Evolutionary conservation across 2,113 vertebrate genomes (phyloP), one percentile per base, ranked within the genome.

Genomic region (Phalacrocorax pelagicus): DNA sequence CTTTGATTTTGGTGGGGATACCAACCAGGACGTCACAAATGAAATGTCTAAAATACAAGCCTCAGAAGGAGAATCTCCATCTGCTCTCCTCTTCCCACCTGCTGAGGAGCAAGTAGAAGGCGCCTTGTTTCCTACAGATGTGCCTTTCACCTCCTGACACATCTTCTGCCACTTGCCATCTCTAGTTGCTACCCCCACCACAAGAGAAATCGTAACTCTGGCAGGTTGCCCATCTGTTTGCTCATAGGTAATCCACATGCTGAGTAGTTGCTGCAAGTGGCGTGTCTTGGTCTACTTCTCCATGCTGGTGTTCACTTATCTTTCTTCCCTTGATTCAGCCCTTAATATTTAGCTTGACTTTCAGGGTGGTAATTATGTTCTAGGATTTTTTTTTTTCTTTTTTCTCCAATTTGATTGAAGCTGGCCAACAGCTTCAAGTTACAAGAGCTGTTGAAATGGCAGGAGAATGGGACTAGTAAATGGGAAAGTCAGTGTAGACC

Each of bases 31-130:
- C 59, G 47, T 30, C 15, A 79, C 29, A 51, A 38, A 83, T 55
- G 11, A 46, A 86, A 34, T 30, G 40, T 40, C 16, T 74, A 21
- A 73, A 69, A 38, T 27, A 11, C 0, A 0, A 52, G 30, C 15
- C 38, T 85, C 15, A 44, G 66, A 36, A 55, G 42, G 51, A 93
- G 11, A 15, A 51, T 75, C 52, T 86, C 30, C 18, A 34, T 38
- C 81, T 92, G 21, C n/a, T 79, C 6, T 77, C 38, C 11, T 13
- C 7, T 0, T 6, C 78, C 15, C 46, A 5, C 62, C 47, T 86
- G 4, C 62, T 84, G 49, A 61, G 78, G 23, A 70, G 4, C 11
- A 77, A 57, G 58, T 19, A 52, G 63, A 80, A 78, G 46, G 11
- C 0, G 0, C 65, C 20, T 74, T 15, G 6, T 90, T 73, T 78